Evolutionary conservation across 1,140 invertebrate genomes (phyloP).

Genomic region (fruit fly (Drosophila melanogaster)): Release_6_plus_ISO1_MT NT_033779.5:18009501-18010000

Average conservation of each 20-base stretch:
- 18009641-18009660: background rate
- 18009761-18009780: constrained; percentile 19
- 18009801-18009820: constrained; percentile 67
- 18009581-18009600: constrained; percentile 22
- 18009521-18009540: background rate
- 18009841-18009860: constrained; percentile 41
- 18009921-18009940: constrained; percentile 19
- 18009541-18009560: background rate
- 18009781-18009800: constrained; percentile 17
- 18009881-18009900: constrained; percentile 76
- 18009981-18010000: constrained; percentile 41
- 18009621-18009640: background rate
- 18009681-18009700: background rate
- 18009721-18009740: no score
- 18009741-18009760: background rate
- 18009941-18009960: constrained; percentile 16
- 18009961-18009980: constrained; percentile 28
- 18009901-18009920: constrained; percentile 83
- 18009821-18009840: constrained; percentile 62
- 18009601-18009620: constrained; percentile 15
- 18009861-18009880: constrained; percentile 36
- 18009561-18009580: constrained; percentile 16
- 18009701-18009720: no score
- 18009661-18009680: constrained; percentile 4
- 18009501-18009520: background rate